phyloP scores from a whole-genome alignment of 1,140 invertebrate species.

The Pteromalus puparum region DNA sequence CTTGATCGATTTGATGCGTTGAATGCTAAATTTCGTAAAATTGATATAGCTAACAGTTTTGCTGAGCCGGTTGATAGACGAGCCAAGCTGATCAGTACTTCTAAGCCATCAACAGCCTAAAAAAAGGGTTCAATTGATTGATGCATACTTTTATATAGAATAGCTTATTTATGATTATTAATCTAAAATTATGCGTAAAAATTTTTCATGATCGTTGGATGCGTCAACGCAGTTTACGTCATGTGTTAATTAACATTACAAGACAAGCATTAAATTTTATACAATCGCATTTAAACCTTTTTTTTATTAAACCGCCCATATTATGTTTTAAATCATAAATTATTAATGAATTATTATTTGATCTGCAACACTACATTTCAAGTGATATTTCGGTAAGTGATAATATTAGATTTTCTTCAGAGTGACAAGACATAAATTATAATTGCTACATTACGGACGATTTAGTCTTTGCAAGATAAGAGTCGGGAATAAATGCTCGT shows the following conservation, averaged over 20 bases:
- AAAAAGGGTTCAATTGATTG: conserved; percentile 28
- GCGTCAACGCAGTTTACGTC: no score
- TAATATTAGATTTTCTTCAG: neutral
- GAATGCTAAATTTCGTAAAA: conserved; percentile 68
- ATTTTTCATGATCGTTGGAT: no score
- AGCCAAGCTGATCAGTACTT: conserved; percentile 66
- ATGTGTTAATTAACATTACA: no score
- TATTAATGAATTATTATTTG: no score
- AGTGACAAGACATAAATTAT: neutral
- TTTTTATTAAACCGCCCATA: neutral
- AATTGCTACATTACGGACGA: neutral
- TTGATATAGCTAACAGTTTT: conserved; percentile 67
- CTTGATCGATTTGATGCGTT: conserved; percentile 65
- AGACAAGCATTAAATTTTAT: no score
- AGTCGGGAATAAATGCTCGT: neutral
- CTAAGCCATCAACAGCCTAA: conserved; percentile 65
- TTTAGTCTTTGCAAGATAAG: neutral
- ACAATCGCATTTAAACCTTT: neutral
- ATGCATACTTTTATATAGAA: neutral
- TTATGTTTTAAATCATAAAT: no score
- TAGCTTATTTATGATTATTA: neutral
- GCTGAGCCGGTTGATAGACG: conserved; percentile 59
- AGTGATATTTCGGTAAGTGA: no score
- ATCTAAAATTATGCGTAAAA: no score
- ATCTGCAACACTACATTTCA: no score